These are phyloP conservation scores for Agrochola macilenta DNA, from an alignment of 2,888 invertebrate species.

Conservation along the genomic window DNA sequence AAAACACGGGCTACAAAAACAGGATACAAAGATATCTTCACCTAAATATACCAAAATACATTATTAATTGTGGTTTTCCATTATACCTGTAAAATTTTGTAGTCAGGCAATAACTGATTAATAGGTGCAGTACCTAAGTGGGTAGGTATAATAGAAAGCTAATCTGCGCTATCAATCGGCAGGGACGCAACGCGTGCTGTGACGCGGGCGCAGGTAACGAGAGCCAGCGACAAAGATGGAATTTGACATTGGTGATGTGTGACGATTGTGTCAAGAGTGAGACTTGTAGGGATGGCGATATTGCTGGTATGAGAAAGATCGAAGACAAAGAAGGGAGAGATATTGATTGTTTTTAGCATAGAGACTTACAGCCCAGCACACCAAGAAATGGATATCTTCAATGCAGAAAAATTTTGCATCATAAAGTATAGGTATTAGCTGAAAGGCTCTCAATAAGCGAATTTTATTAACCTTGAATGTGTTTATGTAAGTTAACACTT, in stretches of 20 bases:
- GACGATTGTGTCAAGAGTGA: slow-evolving; percentile 7
- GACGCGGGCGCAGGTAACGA: slow-evolving; percentile 46
- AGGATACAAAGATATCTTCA: neutral
- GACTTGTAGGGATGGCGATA: neutral
- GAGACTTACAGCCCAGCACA: too few species aligned
- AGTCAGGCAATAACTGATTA: slow-evolving; percentile 54
- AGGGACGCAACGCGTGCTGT: slow-evolving; percentile 58
- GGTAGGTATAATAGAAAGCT: slow-evolving; percentile 72
- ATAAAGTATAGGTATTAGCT: too few species aligned
- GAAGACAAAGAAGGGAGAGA: neutral
- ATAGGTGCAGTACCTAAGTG: slow-evolving; percentile 47
- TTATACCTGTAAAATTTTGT: neutral
- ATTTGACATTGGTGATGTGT: slow-evolving; percentile 7
- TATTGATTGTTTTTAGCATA: neutral
- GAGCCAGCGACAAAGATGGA: slow-evolving; percentile 39
- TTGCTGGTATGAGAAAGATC: neutral
- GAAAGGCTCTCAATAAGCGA: too few species aligned
- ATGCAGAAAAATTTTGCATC: too few species aligned
- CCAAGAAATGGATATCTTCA: too few species aligned
- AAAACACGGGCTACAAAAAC: neutral
- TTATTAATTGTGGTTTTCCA: neutral
- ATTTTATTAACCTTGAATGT: too few species aligned
- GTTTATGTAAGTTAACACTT: too few species aligned
- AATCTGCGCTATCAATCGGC: slow-evolving; percentile 71
- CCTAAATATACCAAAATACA: neutral